Conservation (phyloP, 2,888 invertebrate genomes). For the Scrobipalpa atriplicella region DNA sequence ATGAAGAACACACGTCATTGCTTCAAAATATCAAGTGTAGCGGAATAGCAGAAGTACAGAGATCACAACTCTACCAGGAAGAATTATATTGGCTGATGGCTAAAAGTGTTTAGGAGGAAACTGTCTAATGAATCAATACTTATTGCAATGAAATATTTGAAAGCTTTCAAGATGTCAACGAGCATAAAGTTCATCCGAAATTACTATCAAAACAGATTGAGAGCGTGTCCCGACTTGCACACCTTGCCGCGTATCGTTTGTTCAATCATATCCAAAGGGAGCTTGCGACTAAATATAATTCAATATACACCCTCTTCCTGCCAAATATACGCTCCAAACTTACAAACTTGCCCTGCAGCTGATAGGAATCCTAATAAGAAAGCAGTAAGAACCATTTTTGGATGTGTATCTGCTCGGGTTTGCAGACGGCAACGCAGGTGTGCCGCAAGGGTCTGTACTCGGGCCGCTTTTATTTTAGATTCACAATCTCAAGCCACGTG, state of each 20-base stretch:
- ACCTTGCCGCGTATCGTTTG: constrained; percentile 78
- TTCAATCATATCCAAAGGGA: constrained; percentile 73
- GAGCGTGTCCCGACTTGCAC: constrained; percentile 58
- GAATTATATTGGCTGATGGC: too few species aligned
- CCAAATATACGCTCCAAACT: constrained; percentile 68
- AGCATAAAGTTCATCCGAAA: constrained; percentile 40
- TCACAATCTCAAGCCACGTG: constrained; percentile 76
- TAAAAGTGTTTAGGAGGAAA: not conserved
- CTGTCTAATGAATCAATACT: not conserved
- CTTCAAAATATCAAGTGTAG: too few species aligned
- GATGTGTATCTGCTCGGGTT: constrained; percentile 33
- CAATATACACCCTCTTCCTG: constrained; percentile 81
- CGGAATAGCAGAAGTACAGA: too few species aligned
- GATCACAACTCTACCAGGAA: too few species aligned
- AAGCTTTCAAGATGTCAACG: constrained; percentile 37
- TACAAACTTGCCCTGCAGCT: constrained; percentile 47
- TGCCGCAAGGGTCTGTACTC: constrained; percentile 70
- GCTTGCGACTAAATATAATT: constrained; percentile 80
- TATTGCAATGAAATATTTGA: not conserved
- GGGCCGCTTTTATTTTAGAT: constrained; percentile 76
- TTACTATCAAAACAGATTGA: constrained; percentile 40
- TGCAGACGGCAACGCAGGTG: constrained; percentile 64
- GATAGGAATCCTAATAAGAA: constrained; percentile 42
- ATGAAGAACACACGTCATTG: too few species aligned
- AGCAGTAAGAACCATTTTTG: constrained; percentile 48